Evolutionary conservation across 2,797 vertebrate genomes (phyloP).

Genomic region (Aulostomus chinensis): DNA sequence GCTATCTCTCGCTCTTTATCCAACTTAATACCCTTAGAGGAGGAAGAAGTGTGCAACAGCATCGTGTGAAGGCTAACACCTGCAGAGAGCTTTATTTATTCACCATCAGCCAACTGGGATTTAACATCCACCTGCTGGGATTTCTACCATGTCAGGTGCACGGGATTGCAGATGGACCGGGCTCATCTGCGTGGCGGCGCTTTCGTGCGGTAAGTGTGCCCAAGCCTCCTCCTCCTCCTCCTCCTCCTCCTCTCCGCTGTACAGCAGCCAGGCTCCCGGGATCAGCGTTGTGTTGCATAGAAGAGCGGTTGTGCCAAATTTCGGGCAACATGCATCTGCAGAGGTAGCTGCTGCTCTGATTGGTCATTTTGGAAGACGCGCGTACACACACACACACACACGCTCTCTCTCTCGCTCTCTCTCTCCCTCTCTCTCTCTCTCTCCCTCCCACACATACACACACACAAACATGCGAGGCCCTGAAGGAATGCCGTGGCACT

Average conservation of each 20-base stretch:
- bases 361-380: constrained; percentile 45
- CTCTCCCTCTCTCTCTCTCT: constrained; percentile 6
- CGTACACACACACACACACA: constrained; percentile 10
- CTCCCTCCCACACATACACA: background rate
- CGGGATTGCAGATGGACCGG: constrained; percentile 71
- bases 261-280: too few relatives aligned
- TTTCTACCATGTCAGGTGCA: constrained; percentile 77
- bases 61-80: constrained; percentile 36
- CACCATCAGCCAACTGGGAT: constrained; percentile 54
- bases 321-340: constrained; percentile 48
- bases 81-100: too few relatives aligned
- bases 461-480: background rate
- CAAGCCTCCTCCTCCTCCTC: accelerated
- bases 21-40: constrained; percentile 46
- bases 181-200: constrained; percentile 65
- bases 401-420: background rate
- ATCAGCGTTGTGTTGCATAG: constrained; percentile 38
- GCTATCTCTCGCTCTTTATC: constrained; percentile 35
- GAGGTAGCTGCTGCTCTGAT: constrained; percentile 37
- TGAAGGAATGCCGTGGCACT: background rate
- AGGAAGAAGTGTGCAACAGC: constrained; percentile 38
- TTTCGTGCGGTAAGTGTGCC: constrained; percentile 74
- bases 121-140: constrained; percentile 61
- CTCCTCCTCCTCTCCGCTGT: too few relatives aligned
- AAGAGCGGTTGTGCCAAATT: constrained; percentile 40